phyloP scores from a whole-genome alignment of 1,140 invertebrate species.

The Ceratitis capitata region DNA sequence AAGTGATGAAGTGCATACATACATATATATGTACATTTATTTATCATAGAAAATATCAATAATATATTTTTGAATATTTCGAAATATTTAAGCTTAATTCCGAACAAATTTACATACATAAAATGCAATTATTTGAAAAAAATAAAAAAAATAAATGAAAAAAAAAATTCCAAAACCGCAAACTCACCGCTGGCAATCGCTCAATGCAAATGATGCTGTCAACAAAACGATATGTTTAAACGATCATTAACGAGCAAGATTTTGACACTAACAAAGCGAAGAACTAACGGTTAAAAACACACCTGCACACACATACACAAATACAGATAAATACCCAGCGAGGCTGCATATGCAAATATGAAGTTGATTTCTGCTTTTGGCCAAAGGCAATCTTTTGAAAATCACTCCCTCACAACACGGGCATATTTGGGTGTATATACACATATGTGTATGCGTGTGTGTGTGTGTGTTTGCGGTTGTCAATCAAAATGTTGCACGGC shows the following conservation, averaged over 20 bases:
- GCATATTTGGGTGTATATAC: no score
- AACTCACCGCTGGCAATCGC: background rate
- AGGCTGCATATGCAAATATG: conserved; percentile 29
- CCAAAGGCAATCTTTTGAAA: background rate
- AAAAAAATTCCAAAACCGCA: background rate
- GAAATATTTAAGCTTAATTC: no score
- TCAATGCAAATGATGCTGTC: background rate
- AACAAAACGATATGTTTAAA: conserved; percentile 17
- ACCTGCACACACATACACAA: background rate
- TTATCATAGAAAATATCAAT: background rate
- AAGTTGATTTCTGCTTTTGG: background rate
- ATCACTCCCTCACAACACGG: conserved; percentile 22
- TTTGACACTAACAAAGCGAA: conserved; percentile 8
- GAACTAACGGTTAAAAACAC: background rate
- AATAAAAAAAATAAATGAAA: background rate
- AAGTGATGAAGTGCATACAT: no score
- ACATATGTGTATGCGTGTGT: no score
- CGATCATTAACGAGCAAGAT: conserved; percentile 20
- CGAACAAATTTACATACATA: no score
- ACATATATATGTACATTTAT: no score
- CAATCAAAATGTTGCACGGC: background rate
- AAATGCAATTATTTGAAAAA: no score
- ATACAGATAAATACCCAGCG: no score
- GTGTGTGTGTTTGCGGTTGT: background rate
- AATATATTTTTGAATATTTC: background rate